Base-by-base conservation (phyloP, 2,797 vertebrate genomes). In the Astyanax mexicanus region DNA sequence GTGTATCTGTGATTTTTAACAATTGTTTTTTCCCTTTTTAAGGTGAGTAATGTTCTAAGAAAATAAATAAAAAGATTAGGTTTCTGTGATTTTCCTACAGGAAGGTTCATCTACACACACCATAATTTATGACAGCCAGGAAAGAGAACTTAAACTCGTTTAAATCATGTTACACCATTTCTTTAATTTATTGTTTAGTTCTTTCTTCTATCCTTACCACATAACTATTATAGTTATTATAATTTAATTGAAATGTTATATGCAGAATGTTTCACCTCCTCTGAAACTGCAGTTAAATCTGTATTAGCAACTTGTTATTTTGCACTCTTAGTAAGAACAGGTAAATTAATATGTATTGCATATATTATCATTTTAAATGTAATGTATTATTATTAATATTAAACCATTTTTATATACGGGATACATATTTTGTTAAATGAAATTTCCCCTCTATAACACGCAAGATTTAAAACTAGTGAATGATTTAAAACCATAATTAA, bases 31-130 rank as follows among this genome's bases (percentile, higher is more conserved):
- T 40, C 49, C 17, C 5, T 58, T 72, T 74, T 74, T 45, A 64
- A 75, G 44, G 67, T 81, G 62, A 80, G 61, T 51, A 65, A 47
- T 49, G 42, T 72, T 64, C 19, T 62, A 13, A 32, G 45, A 37
- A 21, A 66, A 25, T 35, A 49, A n/a, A 32, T 32, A 38, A 29
- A 37, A 58, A 54, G 11, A 11, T 27, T 51, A n/a, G 1, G 5
- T 49, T 58, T 64, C 15, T 25, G 3, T 67, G n/a, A 15, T 9
- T 74, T 58, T 79, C 15, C 8, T 65, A 29, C 35, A 49, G 25
- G 62, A 32, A 42, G 13, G 38, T 51, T 51, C 21, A 66, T 8
- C 12, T n/a, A 62, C 55, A 54, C 49, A 23, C 11, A 11, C 17
- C 17, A 8, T 25, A 1, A 40, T 68, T 55, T 12, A 3, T 51